Conservation (phyloP, 2,888 invertebrate species). For the Embidobia sp. region DNA sequence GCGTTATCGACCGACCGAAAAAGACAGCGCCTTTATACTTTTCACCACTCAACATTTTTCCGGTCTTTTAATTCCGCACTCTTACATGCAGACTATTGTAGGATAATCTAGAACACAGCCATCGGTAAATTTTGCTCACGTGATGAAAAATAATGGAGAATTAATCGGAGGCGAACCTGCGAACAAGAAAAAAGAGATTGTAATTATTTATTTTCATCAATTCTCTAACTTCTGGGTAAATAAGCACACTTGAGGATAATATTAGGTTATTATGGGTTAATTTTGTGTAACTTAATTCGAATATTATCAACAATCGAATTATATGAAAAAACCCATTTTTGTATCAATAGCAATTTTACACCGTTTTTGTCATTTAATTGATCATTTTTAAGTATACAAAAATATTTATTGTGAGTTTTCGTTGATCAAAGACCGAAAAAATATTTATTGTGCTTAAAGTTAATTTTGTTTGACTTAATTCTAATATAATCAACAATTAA, state of each 20-base stretch:
- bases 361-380: too few species aligned
- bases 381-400: too few species aligned
- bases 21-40: constrained; percentile 34
- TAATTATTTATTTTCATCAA: constrained; percentile 19
- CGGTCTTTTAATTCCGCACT: constrained; percentile 9
- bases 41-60: not conserved
- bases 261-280: not conserved
- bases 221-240: constrained; percentile 4
- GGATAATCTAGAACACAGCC: constrained; percentile 4
- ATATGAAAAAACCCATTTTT: too few species aligned
- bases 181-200: not conserved
- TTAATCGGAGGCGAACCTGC: constrained; percentile 9
- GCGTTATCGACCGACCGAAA: constrained; percentile 52
- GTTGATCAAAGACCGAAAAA: too few species aligned
- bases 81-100: constrained; percentile 24
- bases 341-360: too few species aligned
- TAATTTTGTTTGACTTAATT: too few species aligned
- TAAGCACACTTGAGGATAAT: too few species aligned
- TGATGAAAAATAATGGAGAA: constrained; percentile 36
- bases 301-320: too few species aligned
- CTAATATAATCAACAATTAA: too few species aligned
- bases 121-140: constrained; percentile 16
- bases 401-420: too few species aligned
- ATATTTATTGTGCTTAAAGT: too few species aligned
- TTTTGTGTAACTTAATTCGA: too few species aligned